Evolutionary conservation across 2,888 invertebrate genomes (phyloP), one percentile per base, ranked within the genome.

Genomic region (Euplagia quadripunctaria): DNA sequence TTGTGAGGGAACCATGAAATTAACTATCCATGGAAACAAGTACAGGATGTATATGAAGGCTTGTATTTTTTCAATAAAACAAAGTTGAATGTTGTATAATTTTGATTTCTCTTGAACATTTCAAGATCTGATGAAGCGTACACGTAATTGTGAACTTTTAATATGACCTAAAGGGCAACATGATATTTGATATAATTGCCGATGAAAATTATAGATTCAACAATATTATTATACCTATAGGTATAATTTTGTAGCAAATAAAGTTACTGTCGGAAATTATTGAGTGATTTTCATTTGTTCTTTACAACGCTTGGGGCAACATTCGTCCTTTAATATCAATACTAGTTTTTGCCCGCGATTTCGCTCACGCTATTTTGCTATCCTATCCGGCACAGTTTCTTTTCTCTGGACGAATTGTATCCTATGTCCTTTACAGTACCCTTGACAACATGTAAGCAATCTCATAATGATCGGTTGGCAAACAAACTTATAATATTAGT

Each of bases 171-270:
- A 82, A 82, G 77, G 76, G 72, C 82, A 77, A 69, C 9, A 71
- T 82, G 77, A 74, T 82, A 82, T 82, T 82, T 76, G 72, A 74
- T 61, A 66, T 79, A 79, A 76, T 76, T 73, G 74, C 46, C 64
- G 65, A 77, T 76, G 76, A 70, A 82, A 82, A 79, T 79, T 84
- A 79, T 75, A 77, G 66, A 75, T 71, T 70, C 79, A 61, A 67
- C 63, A 63, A 69, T 51, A 76, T 75, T 64, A 79, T 77, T 74
- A 72, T 51, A 58, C 20, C 55, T 58, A 31, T 46, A 68, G 67
- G 20, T n/a, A 70, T 74, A 72, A 77, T 81, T 75, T 68, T 74
- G 63, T 64, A 68, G 42, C 16, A 71, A 81, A 84, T 78, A 46
- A 77, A 79, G 75, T 71, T 74, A 41, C 77, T 75, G 67, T 63